A percentile compares a stretch with the other conserved stretches of the same genome.
phyloP scores from a whole-genome alignment of 1,140 invertebrate genomes.

The Heterodera carotae region DNA sequence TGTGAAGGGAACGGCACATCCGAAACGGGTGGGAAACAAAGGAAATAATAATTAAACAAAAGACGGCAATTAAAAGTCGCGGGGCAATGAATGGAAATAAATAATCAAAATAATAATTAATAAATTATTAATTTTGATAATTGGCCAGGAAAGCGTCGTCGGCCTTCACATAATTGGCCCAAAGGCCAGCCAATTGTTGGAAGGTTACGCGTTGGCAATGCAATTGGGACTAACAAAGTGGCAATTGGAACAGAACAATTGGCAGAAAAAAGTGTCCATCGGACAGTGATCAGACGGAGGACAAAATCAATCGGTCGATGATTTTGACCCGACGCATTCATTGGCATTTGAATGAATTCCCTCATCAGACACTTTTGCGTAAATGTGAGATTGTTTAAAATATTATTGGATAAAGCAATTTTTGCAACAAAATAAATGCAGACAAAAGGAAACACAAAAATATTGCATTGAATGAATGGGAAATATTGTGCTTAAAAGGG shows the following conservation, averaged over 20 bases:
- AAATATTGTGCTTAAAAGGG: no score
- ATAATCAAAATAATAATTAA: not conserved
- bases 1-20: not conserved
- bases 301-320: no score
- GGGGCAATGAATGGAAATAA: not conserved
- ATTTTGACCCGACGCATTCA: no score
- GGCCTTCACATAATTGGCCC: slow-evolving; percentile 41
- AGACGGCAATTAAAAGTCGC: no score
- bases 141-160: slow-evolving; percentile 38
- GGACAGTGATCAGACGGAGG: slow-evolving; percentile 25
- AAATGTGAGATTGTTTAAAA: no score
- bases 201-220: slow-evolving; percentile 43
- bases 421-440: no score
- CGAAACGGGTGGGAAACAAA: not conserved
- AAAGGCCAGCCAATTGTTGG: slow-evolving; percentile 30
- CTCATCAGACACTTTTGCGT: no score
- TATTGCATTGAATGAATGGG: no score
- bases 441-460: no score
- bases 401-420: no score
- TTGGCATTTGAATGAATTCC: no score
- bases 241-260: not conserved
- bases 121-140: not conserved
- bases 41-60: no score
- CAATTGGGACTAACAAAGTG: slow-evolving; percentile 28
- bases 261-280: not conserved